These are phyloP conservation scores for Adoxophyes honmai DNA, from an alignment of 1,140 invertebrate species.

Conservation along the genomic window DNA sequence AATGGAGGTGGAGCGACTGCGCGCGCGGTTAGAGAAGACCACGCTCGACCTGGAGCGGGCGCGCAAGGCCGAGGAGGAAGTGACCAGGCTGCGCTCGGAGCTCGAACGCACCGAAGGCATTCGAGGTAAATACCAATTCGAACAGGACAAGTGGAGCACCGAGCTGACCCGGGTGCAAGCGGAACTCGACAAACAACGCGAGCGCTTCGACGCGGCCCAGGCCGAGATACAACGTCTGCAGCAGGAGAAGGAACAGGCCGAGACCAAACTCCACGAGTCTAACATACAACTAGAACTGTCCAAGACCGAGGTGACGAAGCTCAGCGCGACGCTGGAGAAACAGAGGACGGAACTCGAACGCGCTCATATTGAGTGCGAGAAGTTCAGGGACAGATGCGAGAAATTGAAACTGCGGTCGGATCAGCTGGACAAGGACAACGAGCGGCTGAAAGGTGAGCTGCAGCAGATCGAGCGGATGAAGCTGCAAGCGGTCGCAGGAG, in stretches of 20 bases:
- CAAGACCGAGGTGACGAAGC: constrained; percentile 86
- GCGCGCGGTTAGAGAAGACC: constrained; percentile 89
- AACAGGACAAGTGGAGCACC: constrained; percentile 88
- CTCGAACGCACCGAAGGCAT: constrained; percentile 86
- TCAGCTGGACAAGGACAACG: constrained; percentile 85
- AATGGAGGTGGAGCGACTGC: constrained; percentile 89
- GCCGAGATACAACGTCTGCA: constrained; percentile 85
- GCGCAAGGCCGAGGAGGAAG: constrained; percentile 83
- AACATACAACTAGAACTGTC: constrained; percentile 88
- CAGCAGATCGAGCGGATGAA: constrained; percentile 83
- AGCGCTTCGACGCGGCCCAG: constrained; percentile 85
- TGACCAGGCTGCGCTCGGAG: constrained; percentile 82
- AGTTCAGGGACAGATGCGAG: constrained; percentile 89
- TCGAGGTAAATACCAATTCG: constrained; percentile 92
- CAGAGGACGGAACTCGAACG: constrained; percentile 87
- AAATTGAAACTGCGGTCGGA: constrained; percentile 85
- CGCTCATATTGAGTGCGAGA: constrained; percentile 90
- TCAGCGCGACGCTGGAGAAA: constrained; percentile 84
- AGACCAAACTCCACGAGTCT: constrained; percentile 87
- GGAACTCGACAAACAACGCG: constrained; percentile 84
- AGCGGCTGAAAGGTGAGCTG: constrained; percentile 83
- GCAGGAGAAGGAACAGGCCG: constrained; percentile 82
- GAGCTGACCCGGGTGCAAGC: constrained; percentile 69
- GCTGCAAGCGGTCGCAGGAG: constrained; percentile 78
- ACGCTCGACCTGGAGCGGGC: constrained; percentile 86